Evolutionary conservation across 2,888 invertebrate genomes (phyloP), one percentile per base, ranked within the genome.

Genomic region (Papilio gigon): DNA sequence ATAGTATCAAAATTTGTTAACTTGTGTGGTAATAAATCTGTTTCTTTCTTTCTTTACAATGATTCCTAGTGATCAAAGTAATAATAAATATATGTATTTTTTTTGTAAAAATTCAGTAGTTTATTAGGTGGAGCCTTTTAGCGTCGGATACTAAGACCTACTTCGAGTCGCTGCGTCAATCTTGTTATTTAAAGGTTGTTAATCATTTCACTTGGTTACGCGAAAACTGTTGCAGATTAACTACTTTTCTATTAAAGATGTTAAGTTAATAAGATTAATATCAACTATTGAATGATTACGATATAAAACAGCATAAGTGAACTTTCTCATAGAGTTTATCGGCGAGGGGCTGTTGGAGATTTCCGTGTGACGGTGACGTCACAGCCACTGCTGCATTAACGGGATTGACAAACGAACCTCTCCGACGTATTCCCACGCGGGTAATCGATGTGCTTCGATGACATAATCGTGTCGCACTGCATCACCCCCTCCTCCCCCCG

Each of bases 381-480:
- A 75, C 68, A 71, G 58, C 37, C 12, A 58, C 47, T 70, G 72
- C 68, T 61, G 58, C 40, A 63, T 59, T 56, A 65, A 61, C 61
- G 65, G 69, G 69, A 78, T 76, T 77, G 76, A 77, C 79, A 75
- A 74, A 74, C 78, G 74, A 73, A 69, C 65, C 61, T 65, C 53
- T 69, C 69, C 17, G 65, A 8, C 53, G 53, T 77, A 80, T 83
- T 87, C 85, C 81, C 85, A 87, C 85, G 84, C 83, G 74, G 76
- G 73, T 78, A 85, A 83, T 83, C 82, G 82, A 84, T 81, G 81
- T 81, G 78, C 77, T 78, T 70, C 76, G 78, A 80, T 84, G 85
- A 86, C 84, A 86, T 84, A 86, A 87, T 84, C 80, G 78, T 83
- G 82, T 80, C 81, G 79, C 77, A 72, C 76, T 75, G 72, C 71